Conservation (phyloP, 2,113 vertebrate genomes). For the Aphyosemion australe region DNA sequence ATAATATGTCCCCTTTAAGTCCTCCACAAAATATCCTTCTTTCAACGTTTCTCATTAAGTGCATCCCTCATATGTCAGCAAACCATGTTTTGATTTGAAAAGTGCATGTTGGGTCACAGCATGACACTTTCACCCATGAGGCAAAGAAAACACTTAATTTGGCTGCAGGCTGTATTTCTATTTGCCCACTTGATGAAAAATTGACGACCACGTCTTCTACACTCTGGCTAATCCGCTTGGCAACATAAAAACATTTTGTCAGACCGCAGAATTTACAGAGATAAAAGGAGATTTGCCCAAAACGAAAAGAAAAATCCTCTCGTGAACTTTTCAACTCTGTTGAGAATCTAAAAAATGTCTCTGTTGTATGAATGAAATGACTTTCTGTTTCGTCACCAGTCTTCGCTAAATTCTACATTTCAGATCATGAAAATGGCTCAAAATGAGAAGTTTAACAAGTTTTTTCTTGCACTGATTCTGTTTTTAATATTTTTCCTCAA, state of each 20-base stretch:
- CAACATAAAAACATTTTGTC: slow-evolving; percentile 29
- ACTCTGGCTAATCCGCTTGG: slow-evolving; percentile 25
- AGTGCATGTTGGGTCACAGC: slow-evolving; percentile 47
- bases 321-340: slow-evolving; percentile 45
- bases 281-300: slow-evolving; percentile 27
- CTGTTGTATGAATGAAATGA: slow-evolving; percentile 22
- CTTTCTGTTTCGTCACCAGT: neutral
- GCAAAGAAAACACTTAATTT: slow-evolving; percentile 59
- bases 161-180: slow-evolving; percentile 14
- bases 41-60: too few relatives aligned
- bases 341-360: slow-evolving; percentile 10
- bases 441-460: too few relatives aligned
- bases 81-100: slow-evolving; percentile 41
- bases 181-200: slow-evolving; percentile 29
- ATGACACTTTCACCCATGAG: slow-evolving; percentile 43
- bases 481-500: too few relatives aligned
- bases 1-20: too few relatives aligned
- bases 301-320: neutral
- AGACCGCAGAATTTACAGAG: slow-evolving; percentile 32
- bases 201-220: neutral
- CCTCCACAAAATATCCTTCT: too few relatives aligned
- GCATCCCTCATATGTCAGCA: neutral
- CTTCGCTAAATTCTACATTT: too few relatives aligned
- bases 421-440: too few relatives aligned
- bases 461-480: too few relatives aligned